phyloP scores from a whole-genome alignment of 2,888 invertebrate genomes.

The Apantesis nais region DNA sequence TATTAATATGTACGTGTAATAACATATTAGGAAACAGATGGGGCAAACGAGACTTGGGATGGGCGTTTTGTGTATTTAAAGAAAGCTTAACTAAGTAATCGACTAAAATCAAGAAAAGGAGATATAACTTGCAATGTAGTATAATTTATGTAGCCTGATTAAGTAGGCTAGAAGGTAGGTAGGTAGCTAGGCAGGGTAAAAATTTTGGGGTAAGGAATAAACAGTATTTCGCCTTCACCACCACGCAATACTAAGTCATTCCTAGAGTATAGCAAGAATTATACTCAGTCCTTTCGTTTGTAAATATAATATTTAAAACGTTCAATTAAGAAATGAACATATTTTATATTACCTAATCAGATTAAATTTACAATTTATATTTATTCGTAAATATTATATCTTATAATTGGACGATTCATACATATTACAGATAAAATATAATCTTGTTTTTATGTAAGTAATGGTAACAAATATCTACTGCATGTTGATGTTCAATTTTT shows the following conservation, averaged over 20 bases:
- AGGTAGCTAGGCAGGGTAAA: too few relatives aligned
- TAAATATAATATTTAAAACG: too few relatives aligned
- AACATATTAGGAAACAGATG: conserved; percentile 6
- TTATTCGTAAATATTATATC: too few relatives aligned
- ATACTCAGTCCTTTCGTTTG: background rate
- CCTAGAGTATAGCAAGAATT: background rate
- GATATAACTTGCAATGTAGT: background rate
- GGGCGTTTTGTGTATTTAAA: background rate
- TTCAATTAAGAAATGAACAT: too few relatives aligned
- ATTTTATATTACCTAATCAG: too few relatives aligned
- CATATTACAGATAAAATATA: too few relatives aligned
- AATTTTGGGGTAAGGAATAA: background rate
- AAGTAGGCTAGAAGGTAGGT: background rate
- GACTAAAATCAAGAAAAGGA: background rate
- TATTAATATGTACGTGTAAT: too few relatives aligned
- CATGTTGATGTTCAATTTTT: too few relatives aligned
- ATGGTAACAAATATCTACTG: too few relatives aligned
- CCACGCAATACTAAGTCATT: background rate
- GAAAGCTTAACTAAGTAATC: background rate
- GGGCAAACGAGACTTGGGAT: background rate
- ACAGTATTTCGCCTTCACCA: background rate
- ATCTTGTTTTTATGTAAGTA: too few relatives aligned
- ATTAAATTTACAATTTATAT: too few relatives aligned
- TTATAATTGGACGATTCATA: too few relatives aligned
- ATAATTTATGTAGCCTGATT: background rate